Percentiles rank a stretch among this genome's conserved stretches.
phyloP scores from a whole-genome alignment of 2,113 vertebrate species.

The Cairina moschata region DNA sequence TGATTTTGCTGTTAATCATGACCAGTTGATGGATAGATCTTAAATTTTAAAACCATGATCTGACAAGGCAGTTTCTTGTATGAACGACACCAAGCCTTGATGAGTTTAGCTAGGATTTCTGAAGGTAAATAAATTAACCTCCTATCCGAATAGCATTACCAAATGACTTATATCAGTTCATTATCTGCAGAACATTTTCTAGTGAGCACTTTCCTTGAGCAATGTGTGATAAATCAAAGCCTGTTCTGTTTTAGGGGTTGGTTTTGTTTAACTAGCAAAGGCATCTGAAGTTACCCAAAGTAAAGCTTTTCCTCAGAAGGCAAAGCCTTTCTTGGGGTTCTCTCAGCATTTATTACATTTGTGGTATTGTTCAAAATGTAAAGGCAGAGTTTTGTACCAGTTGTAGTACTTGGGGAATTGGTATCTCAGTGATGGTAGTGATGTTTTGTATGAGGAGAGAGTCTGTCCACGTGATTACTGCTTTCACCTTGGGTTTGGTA shows the following conservation, averaged over 20 bases:
- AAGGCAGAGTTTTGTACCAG: neutral
- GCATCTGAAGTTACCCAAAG: neutral
- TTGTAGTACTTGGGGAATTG: neutral
- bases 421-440: too few species aligned
- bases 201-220: neutral
- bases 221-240: neutral
- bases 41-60: neutral
- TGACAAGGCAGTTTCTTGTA: neutral
- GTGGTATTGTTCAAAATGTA: neutral
- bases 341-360: neutral
- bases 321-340: neutral
- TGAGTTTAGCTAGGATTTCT: neutral
- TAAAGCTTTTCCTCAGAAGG: neutral
- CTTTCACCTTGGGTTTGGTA: neutral
- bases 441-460: neutral
- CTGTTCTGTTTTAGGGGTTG: neutral
- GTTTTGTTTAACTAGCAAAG: neutral
- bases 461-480: neutral
- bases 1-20: neutral
- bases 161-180: neutral
- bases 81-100: neutral
- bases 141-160: neutral
- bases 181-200: neutral
- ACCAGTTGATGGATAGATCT: neutral
- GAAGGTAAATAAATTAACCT: neutral